These are phyloP conservation scores for Formica exsecta DNA, from an alignment of 1,140 invertebrate species.

Conservation along the genomic window DNA sequence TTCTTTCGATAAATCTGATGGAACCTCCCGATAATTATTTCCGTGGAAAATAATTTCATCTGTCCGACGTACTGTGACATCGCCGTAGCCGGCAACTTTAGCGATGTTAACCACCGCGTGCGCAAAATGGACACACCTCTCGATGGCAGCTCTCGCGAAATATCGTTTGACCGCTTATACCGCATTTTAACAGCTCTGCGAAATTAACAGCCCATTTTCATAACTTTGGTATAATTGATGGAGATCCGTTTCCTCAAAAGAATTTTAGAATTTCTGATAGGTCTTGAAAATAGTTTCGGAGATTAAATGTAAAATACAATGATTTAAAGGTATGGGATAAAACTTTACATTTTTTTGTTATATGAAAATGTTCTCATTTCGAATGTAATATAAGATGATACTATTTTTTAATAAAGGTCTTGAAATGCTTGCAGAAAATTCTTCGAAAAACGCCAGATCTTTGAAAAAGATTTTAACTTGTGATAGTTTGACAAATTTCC, in stretches of 20 bases:
- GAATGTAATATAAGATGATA: too few species aligned
- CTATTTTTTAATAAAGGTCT: too few species aligned
- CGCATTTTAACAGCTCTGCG: slow-evolving; percentile 29
- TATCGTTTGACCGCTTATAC: slow-evolving; percentile 22
- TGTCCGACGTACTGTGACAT: slow-evolving; percentile 14
- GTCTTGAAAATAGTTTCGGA: too few species aligned
- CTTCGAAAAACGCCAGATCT: too few species aligned
- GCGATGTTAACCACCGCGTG: slow-evolving; percentile 19
- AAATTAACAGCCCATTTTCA: neutral
- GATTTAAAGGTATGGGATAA: neutral
- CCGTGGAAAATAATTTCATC: slow-evolving; percentile 55
- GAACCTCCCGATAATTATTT: slow-evolving; percentile 53
- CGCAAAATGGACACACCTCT: slow-evolving; percentile 33
- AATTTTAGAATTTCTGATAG: too few species aligned
- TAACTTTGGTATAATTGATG: slow-evolving; percentile 25
- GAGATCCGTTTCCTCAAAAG: neutral
- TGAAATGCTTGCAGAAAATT: too few species aligned
- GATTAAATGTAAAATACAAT: too few species aligned
- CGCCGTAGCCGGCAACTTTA: neutral
- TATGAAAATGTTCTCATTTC: too few species aligned
- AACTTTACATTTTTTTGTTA: neutral
- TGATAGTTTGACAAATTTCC: too few species aligned
- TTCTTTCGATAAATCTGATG: slow-evolving; percentile 75
- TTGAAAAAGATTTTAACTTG: too few species aligned
- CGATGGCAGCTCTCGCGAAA: slow-evolving; percentile 27